Conservation (phyloP, 2,113 vertebrate genomes). For the Eubucco bourcierii region DNA sequence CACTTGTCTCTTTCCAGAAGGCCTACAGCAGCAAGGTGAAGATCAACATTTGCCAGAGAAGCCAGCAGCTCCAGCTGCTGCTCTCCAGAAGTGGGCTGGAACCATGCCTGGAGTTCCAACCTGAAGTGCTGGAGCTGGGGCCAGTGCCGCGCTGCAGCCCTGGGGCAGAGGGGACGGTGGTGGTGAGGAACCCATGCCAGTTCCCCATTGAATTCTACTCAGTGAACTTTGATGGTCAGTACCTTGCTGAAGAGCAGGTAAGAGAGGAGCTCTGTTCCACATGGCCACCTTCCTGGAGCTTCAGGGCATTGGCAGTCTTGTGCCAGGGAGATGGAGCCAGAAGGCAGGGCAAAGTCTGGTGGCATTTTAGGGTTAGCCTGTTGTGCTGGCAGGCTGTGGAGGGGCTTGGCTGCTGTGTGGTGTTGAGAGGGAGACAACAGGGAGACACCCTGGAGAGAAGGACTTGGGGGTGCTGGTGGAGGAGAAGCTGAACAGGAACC, state of each 20-base stretch:
- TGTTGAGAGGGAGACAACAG: not conserved
- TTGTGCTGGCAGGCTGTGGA: not conserved
- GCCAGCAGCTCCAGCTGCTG: conserved; percentile 69
- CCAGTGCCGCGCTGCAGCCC: conserved; percentile 74
- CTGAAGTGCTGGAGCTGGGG: conserved; percentile 76
- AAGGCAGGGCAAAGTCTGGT: not conserved
- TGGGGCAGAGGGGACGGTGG: conserved; percentile 73
- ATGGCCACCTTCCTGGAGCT: not conserved
- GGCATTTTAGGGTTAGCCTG: not conserved
- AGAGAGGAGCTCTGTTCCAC: not conserved
- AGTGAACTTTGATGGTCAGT: not conserved
- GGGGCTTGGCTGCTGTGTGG: fast-evolving
- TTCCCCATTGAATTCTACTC: conserved; percentile 93
- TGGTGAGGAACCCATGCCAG: conserved; percentile 83
- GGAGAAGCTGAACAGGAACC: too few relatives aligned
- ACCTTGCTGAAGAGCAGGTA: not conserved
- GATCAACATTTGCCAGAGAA: conserved; percentile 77
- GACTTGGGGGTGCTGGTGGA: too few relatives aligned
- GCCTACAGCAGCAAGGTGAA: conserved; percentile 77
- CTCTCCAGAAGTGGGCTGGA: conserved; percentile 81
- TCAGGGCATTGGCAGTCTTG: not conserved
- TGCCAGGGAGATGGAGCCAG: not conserved
- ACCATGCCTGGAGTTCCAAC: conserved; percentile 81
- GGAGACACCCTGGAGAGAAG: not conserved
- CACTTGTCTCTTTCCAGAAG: conserved; percentile 70